phyloP scores from a whole-genome alignment of 2,888 invertebrate species.

The Cantharis rufa region DNA sequence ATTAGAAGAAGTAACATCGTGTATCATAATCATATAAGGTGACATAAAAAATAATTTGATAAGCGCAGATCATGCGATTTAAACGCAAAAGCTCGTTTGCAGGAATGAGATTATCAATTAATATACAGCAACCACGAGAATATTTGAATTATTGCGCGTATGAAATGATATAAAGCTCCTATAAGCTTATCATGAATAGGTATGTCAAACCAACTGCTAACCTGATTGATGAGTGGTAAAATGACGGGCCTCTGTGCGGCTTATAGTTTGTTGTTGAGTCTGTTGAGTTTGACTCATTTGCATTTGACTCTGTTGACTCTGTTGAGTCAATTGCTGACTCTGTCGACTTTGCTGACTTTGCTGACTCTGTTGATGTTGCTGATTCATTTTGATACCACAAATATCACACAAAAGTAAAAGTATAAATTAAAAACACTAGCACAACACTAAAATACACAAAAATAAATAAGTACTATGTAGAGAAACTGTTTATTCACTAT shows the following conservation, averaged over 20 bases:
- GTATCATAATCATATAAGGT: not conserved
- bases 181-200: not conserved
- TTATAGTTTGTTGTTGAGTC: constrained; percentile 62
- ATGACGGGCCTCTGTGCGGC: constrained; percentile 77
- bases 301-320: constrained; percentile 57
- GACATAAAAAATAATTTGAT: not conserved
- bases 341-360: constrained; percentile 53
- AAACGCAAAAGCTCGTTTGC: constrained; percentile 11
- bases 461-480: constrained; percentile 37
- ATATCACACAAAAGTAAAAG: constrained; percentile 45
- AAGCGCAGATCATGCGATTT: constrained; percentile 1
- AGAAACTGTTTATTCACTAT: constrained; percentile 46
- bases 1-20: not conserved
- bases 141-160: not conserved
- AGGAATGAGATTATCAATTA: not conserved
- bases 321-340: constrained; percentile 56
- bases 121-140: not conserved
- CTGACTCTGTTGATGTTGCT: constrained; percentile 65
- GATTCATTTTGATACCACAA: constrained; percentile 71
- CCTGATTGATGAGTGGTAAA: constrained; percentile 75
- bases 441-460: constrained; percentile 46
- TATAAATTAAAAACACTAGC: constrained; percentile 41
- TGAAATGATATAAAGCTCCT: not conserved
- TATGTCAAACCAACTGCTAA: constrained; percentile 42
- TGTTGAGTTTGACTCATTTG: constrained; percentile 59